These are phyloP conservation scores for Agraylea sexmaculata DNA, from an alignment of 1,140 invertebrate genomes.

Conservation along the genomic window DNA sequence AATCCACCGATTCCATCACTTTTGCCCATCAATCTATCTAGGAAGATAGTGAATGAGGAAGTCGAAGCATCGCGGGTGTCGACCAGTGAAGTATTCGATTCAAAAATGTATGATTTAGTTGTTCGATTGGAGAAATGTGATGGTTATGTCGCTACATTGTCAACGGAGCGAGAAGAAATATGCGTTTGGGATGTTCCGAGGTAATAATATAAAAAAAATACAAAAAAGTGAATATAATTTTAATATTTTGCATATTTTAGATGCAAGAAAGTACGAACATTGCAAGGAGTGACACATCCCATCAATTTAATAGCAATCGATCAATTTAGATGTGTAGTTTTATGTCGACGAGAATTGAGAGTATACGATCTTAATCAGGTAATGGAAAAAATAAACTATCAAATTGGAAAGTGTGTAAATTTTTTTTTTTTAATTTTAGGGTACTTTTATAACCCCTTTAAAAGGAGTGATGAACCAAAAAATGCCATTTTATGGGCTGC, in stretches of 20 bases:
- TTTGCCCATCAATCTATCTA: constrained; percentile 32
- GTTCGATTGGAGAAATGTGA: constrained; percentile 43
- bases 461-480: constrained; percentile 87
- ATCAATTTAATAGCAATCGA: constrained; percentile 59
- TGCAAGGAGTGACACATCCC: constrained; percentile 57
- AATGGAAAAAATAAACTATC: constrained; percentile 10
- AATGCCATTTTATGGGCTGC: constrained; percentile 78
- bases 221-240: neutral
- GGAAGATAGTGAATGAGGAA: too few species aligned
- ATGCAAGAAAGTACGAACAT: constrained; percentile 48
- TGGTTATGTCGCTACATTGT: constrained; percentile 59
- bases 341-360: constrained; percentile 67
- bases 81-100: constrained; percentile 32
- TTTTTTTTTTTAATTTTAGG: constrained; percentile 24
- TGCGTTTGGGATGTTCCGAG: constrained; percentile 64
- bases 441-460: constrained; percentile 53
- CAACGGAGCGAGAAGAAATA: constrained; percentile 60
- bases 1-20: constrained; percentile 42
- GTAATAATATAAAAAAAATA: constrained; percentile 30
- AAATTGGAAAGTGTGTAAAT: neutral
- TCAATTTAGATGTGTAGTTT: constrained; percentile 59
- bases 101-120: constrained; percentile 41
- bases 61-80: constrained; percentile 25
- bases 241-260: constrained; percentile 25
- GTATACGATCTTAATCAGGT: constrained; percentile 70